Base-by-base conservation (phyloP, 2,888 invertebrate species). In the Notocelia uddmanniana region DNA sequence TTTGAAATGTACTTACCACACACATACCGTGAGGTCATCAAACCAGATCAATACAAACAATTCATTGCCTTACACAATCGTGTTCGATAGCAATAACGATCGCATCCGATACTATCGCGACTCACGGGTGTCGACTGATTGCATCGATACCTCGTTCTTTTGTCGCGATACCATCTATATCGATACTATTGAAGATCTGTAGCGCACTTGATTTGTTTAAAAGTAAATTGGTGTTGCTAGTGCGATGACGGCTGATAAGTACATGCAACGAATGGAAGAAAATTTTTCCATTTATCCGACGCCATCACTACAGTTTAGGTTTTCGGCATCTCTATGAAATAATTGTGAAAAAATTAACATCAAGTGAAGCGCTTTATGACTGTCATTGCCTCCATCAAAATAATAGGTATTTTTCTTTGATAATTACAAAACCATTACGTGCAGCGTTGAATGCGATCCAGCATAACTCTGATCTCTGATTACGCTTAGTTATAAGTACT, bases 191-290 rank as follows among this genome's bases (percentile, higher is more conserved):
- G 66, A 71, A 54, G 66, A 66, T 45, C 71, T 71, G 71, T 59
- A 52, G 66, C 66, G 52, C 59, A 54, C 52, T 71, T 67, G 71
- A 71, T 67, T 54, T 71, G 71, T 71, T 71, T 67, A 67, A 71
- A 71, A 71, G 54, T 71, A 60, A 67, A 67, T 71, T 71, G 66
- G 71, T 67, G 66, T 71, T 67, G 71, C 71, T 54, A 71, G 54
- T 23, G 54, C 71, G 71, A 71, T 67, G 71, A 71, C 71, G 67
- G 71, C n/a, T 31, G 66, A 71, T 71, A 71, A 66, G 19, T 18
- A 57, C 2, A 55, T 18, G 52, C 19, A 54, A 63, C 31, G 34
- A 63, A 8, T 18, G n/a, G 34, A 50, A 19, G 48, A 63, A 50
- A 63, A 50, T 15, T 34, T 63, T 63, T 34, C 21, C 19, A 63